Conservation (phyloP, 1,140 invertebrate genomes). For the Pogonus chalceus region DNA sequence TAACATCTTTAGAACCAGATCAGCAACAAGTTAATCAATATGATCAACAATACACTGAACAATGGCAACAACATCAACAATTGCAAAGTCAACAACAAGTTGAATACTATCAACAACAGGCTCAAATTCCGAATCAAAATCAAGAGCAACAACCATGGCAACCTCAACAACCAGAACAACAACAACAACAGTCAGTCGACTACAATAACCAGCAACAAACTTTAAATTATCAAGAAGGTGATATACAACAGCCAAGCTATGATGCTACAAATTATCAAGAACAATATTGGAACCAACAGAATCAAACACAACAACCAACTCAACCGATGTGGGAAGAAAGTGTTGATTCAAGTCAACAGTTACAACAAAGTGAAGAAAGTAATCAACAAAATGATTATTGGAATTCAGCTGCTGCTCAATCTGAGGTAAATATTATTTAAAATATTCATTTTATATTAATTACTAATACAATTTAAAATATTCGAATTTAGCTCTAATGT, state of each 20-base stretch:
- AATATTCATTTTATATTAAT: too few species aligned
- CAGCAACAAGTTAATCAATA: slow-evolving; percentile 7
- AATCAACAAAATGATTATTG: slow-evolving; percentile 21
- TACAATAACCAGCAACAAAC: slow-evolving; percentile 11
- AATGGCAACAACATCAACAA: slow-evolving; percentile 19
- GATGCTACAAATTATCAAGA: not conserved
- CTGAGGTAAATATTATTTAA: slow-evolving; percentile 20
- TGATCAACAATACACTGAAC: slow-evolving; percentile 12
- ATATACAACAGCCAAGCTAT: slow-evolving; percentile 15
- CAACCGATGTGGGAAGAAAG: not conserved
- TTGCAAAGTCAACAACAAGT: slow-evolving; percentile 8
- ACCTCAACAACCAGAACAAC: slow-evolving; percentile 17
- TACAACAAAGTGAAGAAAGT: not conserved
- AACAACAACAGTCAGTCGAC: slow-evolving; percentile 12
- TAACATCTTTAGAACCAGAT: slow-evolving; percentile 7
- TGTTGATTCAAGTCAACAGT: not conserved
- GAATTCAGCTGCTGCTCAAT: slow-evolving; percentile 20
- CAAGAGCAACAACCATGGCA: slow-evolving; percentile 23
- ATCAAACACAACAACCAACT: not conserved
- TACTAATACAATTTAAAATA: too few species aligned
- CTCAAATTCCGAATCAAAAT: slow-evolving; percentile 18
- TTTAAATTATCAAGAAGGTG: slow-evolving; percentile 15
- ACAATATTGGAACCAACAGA: slow-evolving; percentile 1
- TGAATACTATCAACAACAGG: slow-evolving; percentile 21
- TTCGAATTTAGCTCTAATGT: too few species aligned